Evolutionary conservation across 2,888 invertebrate genomes (phyloP).

Genomic region (Masnerella sp.): DNA sequence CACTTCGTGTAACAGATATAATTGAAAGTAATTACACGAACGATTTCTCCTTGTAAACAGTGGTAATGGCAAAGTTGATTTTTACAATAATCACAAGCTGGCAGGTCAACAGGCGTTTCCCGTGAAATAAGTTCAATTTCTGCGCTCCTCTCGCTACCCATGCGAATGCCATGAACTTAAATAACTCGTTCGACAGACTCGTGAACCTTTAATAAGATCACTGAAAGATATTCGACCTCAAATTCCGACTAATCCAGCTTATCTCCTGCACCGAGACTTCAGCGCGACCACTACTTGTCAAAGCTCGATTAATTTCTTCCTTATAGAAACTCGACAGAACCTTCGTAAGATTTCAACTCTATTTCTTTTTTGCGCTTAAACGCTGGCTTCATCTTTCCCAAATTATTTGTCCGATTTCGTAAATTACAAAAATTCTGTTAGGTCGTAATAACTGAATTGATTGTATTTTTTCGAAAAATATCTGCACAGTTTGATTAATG

Average conservation of each 20-base stretch:
- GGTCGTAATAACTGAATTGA: too few relatives aligned
- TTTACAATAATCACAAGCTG: slow-evolving; percentile 5
- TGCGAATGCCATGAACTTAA: slow-evolving; percentile 65
- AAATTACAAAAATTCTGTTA: slow-evolving; percentile 42
- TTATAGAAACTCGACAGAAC: slow-evolving; percentile 43
- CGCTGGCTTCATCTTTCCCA: slow-evolving; percentile 21
- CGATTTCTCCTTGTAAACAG: slow-evolving; percentile 23
- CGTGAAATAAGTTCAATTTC: slow-evolving; percentile 61
- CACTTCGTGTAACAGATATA: too few relatives aligned
- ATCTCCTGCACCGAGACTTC: slow-evolving; percentile 58
- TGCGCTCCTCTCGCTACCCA: slow-evolving; percentile 48
- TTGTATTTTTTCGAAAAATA: too few relatives aligned
- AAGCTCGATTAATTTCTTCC: slow-evolving; percentile 69
- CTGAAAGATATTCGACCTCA: slow-evolving; percentile 65
- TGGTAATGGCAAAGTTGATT: slow-evolving; percentile 52
- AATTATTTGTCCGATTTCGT: slow-evolving; percentile 15
- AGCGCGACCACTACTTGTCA: slow-evolving; percentile 62
- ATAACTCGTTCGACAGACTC: slow-evolving; percentile 69
- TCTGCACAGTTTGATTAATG: too few relatives aligned
- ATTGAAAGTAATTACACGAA: too few relatives aligned
- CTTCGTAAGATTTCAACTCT: slow-evolving; percentile 20
- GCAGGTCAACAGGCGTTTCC: slow-evolving; percentile 30
- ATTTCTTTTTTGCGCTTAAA: neutral
- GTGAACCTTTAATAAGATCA: slow-evolving; percentile 72
- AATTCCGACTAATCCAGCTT: slow-evolving; percentile 65